A percentile compares a stretch with the other conserved stretches of the same genome.
Conservation (phyloP, 2,113 vertebrate genomes). For the Phasianus colchicus region DNA sequence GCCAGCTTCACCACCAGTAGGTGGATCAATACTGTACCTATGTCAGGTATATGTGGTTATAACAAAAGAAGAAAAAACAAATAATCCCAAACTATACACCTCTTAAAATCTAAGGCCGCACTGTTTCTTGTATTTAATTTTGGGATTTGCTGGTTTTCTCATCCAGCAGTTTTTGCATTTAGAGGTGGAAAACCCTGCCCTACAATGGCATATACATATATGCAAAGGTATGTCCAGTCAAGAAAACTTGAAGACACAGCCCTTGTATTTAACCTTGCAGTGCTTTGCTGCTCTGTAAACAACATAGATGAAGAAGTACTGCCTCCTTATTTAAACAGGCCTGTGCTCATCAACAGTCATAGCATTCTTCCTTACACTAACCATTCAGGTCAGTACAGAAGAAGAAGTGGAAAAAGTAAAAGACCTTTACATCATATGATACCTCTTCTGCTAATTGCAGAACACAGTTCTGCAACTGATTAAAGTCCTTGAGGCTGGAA, state of each 20-base stretch:
- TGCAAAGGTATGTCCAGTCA: neutral
- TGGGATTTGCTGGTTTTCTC: neutral
- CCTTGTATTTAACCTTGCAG: neutral
- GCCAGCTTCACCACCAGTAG: neutral
- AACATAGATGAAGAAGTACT: rapidly evolving
- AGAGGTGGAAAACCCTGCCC: neutral
- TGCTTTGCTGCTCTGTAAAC: neutral
- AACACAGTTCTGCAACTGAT: too few species aligned
- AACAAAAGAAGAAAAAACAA: neutral
- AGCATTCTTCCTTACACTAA: neutral
- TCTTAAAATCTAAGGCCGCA: neutral
- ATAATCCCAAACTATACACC: neutral
- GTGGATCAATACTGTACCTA: neutral
- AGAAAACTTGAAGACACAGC: neutral
- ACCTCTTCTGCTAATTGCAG: neutral
- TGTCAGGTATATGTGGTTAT: constrained; percentile 41
- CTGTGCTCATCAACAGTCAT: neutral
- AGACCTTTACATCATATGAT: neutral
- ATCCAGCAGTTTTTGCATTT: neutral
- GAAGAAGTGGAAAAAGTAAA: neutral
- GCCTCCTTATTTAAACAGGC: neutral
- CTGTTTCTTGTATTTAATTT: neutral
- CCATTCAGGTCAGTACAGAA: neutral
- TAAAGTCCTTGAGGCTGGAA: neutral
- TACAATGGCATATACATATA: neutral